Conservation (phyloP, 2,888 invertebrate species). For the Tolmerus cingulatus region DNA sequence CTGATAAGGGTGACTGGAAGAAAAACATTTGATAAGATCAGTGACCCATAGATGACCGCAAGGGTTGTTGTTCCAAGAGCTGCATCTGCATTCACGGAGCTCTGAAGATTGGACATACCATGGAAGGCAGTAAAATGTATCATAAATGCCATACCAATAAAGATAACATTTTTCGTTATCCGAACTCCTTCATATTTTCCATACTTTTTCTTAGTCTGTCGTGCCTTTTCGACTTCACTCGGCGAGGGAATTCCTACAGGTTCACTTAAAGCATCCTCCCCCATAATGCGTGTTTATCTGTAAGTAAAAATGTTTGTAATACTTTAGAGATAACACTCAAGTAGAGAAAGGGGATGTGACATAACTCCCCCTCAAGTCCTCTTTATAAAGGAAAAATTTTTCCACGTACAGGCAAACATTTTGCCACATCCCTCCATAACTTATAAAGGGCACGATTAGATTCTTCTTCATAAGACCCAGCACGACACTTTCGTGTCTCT, state of each 20-base stretch:
- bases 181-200: conserved; percentile 73
- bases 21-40: conserved; percentile 90
- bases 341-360: not conserved
- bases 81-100: conserved; percentile 83
- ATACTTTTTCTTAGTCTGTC: conserved; percentile 54
- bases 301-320: not conserved
- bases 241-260: not conserved
- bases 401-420: not conserved
- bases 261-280: not conserved
- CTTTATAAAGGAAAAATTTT: not conserved
- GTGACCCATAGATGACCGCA: conserved; percentile 85
- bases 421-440: not conserved
- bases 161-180: conserved; percentile 83
- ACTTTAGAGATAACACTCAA: not conserved
- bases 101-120: conserved; percentile 83
- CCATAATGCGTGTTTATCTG: not conserved
- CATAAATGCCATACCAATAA: conserved; percentile 89
- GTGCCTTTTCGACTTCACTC: not conserved
- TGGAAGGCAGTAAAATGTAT: conserved; percentile 93
- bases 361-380: not conserved
- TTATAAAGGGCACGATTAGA: not conserved
- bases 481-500: not conserved
- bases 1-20: conserved; percentile 84
- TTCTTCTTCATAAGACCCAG: not conserved
- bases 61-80: conserved; percentile 85